These are phyloP conservation scores for Anolis sagrei DNA, from an alignment of 2,113 vertebrate genomes.

Conservation along the genomic window DNA sequence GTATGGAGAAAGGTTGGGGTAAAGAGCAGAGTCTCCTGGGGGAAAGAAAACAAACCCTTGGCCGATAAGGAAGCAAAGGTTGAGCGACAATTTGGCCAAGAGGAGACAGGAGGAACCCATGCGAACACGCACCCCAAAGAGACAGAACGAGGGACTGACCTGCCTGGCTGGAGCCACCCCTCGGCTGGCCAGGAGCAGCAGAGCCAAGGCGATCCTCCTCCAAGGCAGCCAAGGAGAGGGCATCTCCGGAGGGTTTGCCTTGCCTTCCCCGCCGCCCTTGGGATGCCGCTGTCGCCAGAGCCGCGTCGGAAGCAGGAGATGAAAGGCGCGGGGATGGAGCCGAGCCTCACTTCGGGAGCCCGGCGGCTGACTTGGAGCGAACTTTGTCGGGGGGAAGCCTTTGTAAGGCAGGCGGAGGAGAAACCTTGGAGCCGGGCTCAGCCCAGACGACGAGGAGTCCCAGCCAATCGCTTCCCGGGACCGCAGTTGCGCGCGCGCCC, in stretches of 20 bases:
- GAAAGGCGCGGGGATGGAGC: slow-evolving; percentile 39
- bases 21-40: too few relatives aligned
- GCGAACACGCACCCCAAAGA: too few relatives aligned
- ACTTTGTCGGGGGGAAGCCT: slow-evolving; percentile 6
- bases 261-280: slow-evolving; percentile 1
- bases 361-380: slow-evolving; percentile 8
- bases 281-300: too few relatives aligned
- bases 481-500: background rate
- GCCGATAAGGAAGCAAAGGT: too few relatives aligned
- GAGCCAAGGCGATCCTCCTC: slow-evolving; percentile 60
- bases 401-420: background rate
- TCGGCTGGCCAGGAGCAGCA: slow-evolving; percentile 66
- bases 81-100: too few relatives aligned
- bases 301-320: slow-evolving; percentile 16
- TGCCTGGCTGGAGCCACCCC: slow-evolving; percentile 64
- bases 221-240: slow-evolving; percentile 37
- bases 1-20: too few relatives aligned
- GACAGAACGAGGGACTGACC: slow-evolving; percentile 61
- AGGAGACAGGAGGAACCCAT: too few relatives aligned
- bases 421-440: background rate
- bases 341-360: background rate
- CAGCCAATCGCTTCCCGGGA: background rate
- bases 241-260: slow-evolving; percentile 46
- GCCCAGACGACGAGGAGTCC: background rate
- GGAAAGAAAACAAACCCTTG: too few relatives aligned